Percentiles rank a stretch among this genome's conserved stretches.
Evolutionary conservation across 2,888 invertebrate genomes (phyloP).

Genomic region (Parapristionchus giblindavisi): DNA sequence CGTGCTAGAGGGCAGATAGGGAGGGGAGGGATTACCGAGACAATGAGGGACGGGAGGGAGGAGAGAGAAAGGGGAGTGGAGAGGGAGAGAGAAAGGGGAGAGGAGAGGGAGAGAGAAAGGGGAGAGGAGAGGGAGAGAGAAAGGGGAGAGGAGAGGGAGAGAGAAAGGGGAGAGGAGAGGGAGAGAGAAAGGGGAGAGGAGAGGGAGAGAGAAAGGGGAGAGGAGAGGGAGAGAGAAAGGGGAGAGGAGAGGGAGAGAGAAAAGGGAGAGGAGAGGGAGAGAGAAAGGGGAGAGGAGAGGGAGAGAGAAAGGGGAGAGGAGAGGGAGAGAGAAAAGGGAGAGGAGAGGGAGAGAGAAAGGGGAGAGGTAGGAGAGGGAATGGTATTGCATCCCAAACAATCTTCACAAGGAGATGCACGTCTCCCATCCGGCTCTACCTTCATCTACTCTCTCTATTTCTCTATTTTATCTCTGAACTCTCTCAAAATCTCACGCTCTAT

Average conservation of each 20-base stretch:
- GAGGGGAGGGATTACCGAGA: slow-evolving; percentile 10
- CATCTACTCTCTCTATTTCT: too few relatives aligned
- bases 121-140: slow-evolving; percentile 3
- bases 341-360: not conserved
- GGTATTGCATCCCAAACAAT: not conserved
- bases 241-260: slow-evolving; percentile 6
- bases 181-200: slow-evolving; percentile 13
- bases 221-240: slow-evolving; percentile 16
- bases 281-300: not conserved
- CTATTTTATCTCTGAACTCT: too few relatives aligned
- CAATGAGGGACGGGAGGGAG: not conserved
- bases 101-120: not conserved
- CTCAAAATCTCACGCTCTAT: too few relatives aligned
- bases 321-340: not conserved
- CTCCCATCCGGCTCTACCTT: too few relatives aligned
- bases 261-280: not conserved
- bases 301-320: not conserved
- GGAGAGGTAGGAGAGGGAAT: not conserved
- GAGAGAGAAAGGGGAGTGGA: not conserved
- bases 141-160: not conserved
- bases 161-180: not conserved
- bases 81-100: not conserved
- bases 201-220: not conserved
- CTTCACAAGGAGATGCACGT: too few relatives aligned
- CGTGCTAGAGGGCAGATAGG: slow-evolving; percentile 17